Conservation (phyloP, 2,797 vertebrate genomes). For the Sylvia borin region DNA sequence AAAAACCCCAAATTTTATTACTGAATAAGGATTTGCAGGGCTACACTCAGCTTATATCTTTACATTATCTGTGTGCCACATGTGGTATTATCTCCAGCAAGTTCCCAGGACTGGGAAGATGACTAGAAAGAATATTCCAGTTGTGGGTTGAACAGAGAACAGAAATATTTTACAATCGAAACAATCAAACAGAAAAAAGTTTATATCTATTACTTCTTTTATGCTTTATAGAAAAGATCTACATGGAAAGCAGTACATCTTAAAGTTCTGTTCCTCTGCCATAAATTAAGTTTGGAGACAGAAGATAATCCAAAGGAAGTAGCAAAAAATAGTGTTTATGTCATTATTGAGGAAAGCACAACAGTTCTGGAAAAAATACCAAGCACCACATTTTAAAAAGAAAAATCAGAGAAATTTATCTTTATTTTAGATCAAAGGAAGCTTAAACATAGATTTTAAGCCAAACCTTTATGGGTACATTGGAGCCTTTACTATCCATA, state of each 20-base stretch:
- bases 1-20: neutral
- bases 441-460: neutral
- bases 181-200: neutral
- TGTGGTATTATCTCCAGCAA: fast-evolving
- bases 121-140: neutral
- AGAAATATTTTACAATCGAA: neutral
- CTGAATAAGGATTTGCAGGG: neutral
- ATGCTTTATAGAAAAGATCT: neutral
- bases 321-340: neutral
- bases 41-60: neutral
- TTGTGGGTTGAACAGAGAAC: neutral
- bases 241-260: neutral
- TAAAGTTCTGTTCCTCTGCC: neutral
- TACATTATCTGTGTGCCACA: neutral
- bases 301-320: neutral
- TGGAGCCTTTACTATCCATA: neutral
- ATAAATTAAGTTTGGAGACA: neutral
- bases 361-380: neutral
- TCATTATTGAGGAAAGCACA: neutral
- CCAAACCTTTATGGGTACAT: neutral
- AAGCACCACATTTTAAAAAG: neutral
- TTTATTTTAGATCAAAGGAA: neutral
- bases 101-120: neutral
- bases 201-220: neutral
- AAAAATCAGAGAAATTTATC: neutral